phyloP scores from a whole-genome alignment of 2,797 vertebrate species.

The Danio choprae region DNA sequence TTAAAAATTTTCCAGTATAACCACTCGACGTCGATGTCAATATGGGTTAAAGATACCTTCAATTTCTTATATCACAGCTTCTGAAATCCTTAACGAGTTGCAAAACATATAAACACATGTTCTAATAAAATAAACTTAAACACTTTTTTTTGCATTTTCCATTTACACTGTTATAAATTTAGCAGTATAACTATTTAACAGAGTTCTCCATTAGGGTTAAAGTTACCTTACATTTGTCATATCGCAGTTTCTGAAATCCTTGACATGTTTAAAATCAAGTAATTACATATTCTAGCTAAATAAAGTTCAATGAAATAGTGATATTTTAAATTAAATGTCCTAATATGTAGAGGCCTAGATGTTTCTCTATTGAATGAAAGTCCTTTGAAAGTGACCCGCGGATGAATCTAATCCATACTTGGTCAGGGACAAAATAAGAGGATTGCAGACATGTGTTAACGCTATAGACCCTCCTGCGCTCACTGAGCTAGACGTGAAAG shows the following conservation, averaged over 20 bases:
- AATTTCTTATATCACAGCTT: too few relatives aligned
- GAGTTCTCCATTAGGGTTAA: neutral
- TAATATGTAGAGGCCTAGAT: conserved; percentile 53
- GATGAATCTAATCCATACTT: conserved; percentile 80
- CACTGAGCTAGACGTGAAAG: conserved; percentile 57
- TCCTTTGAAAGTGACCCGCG: conserved; percentile 78
- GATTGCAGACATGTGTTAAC: conserved; percentile 75
- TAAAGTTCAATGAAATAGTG: neutral
- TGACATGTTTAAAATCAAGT: neutral
- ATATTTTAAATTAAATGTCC: neutral
- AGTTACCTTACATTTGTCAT: conserved; percentile 3
- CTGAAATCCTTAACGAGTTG: too few relatives aligned
- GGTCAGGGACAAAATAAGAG: conserved; percentile 79
- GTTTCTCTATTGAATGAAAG: conserved; percentile 72
- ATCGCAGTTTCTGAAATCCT: conserved; percentile 7
- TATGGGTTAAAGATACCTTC: too few relatives aligned
- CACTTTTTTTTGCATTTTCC: too few relatives aligned
- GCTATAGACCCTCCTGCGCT: conserved; percentile 55
- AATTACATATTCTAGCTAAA: neutral
- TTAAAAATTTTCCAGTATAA: neutral
- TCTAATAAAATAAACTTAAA: too few relatives aligned
- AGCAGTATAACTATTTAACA: too few relatives aligned
- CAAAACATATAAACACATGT: too few relatives aligned
- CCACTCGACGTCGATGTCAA: too few relatives aligned
- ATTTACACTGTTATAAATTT: too few relatives aligned